Evolutionary conservation across 2,888 invertebrate species (phyloP).

Genomic region (Patella ulyssiponensis): DNA sequence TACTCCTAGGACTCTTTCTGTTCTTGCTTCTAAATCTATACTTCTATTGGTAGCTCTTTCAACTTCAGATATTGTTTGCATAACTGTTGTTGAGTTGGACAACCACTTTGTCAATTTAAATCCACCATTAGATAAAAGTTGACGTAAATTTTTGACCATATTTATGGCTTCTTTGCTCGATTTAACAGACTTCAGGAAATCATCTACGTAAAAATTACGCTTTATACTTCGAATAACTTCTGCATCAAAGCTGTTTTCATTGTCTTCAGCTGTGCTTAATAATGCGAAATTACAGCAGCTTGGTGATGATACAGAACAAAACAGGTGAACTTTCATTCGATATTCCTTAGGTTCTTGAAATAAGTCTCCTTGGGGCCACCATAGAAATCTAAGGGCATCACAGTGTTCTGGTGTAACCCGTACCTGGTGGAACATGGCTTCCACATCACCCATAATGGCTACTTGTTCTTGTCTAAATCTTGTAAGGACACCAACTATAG

Average conservation of each 20-base stretch:
- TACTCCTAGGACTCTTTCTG: slow-evolving; percentile 31
- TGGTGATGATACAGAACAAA: slow-evolving; percentile 6
- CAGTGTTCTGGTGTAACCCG: slow-evolving; percentile 26
- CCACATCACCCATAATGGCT: slow-evolving; percentile 39
- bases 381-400: slow-evolving; percentile 33
- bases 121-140: slow-evolving; percentile 15
- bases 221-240: slow-evolving; percentile 1
- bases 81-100: slow-evolving; percentile 21
- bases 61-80: slow-evolving; percentile 20
- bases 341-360: not conserved
- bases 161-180: slow-evolving; percentile 10
- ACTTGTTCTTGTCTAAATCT: slow-evolving; percentile 40
- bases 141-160: slow-evolving; percentile 19
- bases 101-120: slow-evolving; percentile 28
- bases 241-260: not conserved
- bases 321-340: slow-evolving; percentile 12
- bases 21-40: slow-evolving; percentile 17
- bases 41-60: slow-evolving; percentile 7
- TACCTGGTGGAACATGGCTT: slow-evolving; percentile 36
- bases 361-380: slow-evolving; percentile 28
- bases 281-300: slow-evolving; percentile 13
- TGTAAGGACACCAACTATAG: slow-evolving; percentile 36
- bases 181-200: slow-evolving; percentile 32
- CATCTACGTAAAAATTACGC: slow-evolving; percentile 36
- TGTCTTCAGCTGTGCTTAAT: not conserved